Conservation (phyloP, 1,140 invertebrate species). For the Musca domestica region DNA sequence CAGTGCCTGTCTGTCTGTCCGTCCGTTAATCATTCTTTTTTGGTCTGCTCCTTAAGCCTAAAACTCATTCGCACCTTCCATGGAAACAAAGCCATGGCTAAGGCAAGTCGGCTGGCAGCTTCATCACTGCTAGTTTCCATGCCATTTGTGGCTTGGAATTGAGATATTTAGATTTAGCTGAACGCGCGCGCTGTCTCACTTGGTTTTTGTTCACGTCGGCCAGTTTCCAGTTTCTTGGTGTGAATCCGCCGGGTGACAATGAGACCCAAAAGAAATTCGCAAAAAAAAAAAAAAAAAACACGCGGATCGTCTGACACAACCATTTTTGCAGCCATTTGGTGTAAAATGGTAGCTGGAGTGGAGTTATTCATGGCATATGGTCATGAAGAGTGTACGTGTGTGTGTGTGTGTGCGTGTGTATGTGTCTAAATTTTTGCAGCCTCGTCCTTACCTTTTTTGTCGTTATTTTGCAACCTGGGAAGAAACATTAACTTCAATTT, state of each 20-base stretch:
- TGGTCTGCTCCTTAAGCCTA: neutral
- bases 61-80: constrained; percentile 11
- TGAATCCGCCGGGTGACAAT: constrained; percentile 2
- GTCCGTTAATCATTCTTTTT: too few species aligned
- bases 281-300: too few species aligned
- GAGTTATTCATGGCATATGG: too few species aligned
- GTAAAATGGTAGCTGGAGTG: neutral
- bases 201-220: too few species aligned
- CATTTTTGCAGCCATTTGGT: neutral
- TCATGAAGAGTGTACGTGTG: neutral
- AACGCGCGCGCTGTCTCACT: too few species aligned
- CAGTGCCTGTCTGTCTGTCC: too few species aligned
- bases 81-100: too few species aligned
- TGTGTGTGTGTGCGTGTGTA: constrained; percentile 5
- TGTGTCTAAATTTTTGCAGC: neutral
- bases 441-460: neutral
- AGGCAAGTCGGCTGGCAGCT: too few species aligned
- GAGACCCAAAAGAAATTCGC: constrained; percentile 13
- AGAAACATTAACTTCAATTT: constrained; percentile 22
- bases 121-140: too few species aligned
- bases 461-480: constrained; percentile 9
- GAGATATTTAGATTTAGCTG: constrained; percentile 13
- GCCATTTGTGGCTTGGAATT: constrained; percentile 1
- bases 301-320: too few species aligned
- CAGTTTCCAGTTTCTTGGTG: too few species aligned